These are phyloP conservation scores for Magallana nippona DNA, from an alignment of 2,888 invertebrate genomes.

Conservation along the genomic window DNA sequence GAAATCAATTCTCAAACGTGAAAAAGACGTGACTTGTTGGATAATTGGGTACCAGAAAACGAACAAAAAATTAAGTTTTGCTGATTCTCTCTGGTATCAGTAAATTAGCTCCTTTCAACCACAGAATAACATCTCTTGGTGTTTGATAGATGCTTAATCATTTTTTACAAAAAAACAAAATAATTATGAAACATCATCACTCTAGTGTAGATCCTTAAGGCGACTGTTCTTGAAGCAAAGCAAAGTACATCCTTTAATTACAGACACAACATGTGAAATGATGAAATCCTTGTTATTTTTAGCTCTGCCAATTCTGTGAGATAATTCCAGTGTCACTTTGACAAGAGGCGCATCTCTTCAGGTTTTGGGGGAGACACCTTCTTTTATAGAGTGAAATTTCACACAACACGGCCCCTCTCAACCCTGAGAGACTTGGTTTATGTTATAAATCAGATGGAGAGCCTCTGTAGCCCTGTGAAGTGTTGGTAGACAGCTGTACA, in stretches of 20 bases:
- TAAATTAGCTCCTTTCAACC: not conserved
- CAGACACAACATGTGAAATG: too few species aligned
- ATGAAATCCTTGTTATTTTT: not conserved
- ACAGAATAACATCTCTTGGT: not conserved
- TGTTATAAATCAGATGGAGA: not conserved
- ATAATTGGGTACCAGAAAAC: not conserved
- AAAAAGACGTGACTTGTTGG: not conserved
- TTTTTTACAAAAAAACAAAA: too few species aligned
- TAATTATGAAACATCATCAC: not conserved
- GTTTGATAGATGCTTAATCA: not conserved
- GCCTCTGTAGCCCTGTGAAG: not conserved
- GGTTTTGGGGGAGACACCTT: not conserved
- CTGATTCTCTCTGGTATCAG: not conserved
- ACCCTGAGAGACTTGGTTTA: not conserved
- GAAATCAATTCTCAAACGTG: conserved; percentile 19
- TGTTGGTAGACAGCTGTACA: not conserved
- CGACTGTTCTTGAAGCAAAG: not conserved
- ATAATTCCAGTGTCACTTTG: not conserved
- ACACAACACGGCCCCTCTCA: not conserved
- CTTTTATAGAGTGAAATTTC: not conserved
- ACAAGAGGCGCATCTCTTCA: not conserved
- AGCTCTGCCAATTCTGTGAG: not conserved
- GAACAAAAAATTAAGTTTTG: not conserved
- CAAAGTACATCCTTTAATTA: not conserved
- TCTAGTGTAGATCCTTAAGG: too few species aligned